Evolutionary conservation across 1,140 invertebrate species (phyloP).

Genomic region (Rhopalosiphum padi): DNA sequence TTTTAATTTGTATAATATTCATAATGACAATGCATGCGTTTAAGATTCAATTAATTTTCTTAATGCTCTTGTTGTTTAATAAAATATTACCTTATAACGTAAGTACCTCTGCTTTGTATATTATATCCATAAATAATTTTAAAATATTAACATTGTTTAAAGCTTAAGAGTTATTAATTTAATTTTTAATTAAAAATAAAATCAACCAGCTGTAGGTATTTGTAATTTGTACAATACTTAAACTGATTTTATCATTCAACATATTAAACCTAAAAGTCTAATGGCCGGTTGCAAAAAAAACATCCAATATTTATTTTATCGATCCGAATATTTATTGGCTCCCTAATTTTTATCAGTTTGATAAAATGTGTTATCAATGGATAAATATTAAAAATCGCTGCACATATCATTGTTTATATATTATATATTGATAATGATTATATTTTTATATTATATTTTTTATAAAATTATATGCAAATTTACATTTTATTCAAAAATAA

Average conservation of each 20-base stretch:
- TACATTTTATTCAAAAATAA: too few relatives aligned
- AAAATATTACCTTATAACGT: not conserved
- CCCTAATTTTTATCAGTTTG: too few relatives aligned
- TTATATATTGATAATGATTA: too few relatives aligned
- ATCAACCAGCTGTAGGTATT: not conserved
- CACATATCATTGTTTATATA: too few relatives aligned
- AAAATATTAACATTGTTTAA: not conserved
- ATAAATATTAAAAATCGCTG: too few relatives aligned
- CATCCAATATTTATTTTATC: too few relatives aligned
- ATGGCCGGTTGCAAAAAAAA: too few relatives aligned
- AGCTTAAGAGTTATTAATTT: not conserved
- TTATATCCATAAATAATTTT: slow-evolving; percentile 13
- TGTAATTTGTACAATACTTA: slow-evolving; percentile 1
- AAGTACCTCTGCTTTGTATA: not conserved
- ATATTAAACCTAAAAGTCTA: not conserved
- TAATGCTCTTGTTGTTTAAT: not conserved
- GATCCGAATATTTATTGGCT: too few relatives aligned
- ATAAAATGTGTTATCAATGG: too few relatives aligned
- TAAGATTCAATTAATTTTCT: slow-evolving; percentile 9
- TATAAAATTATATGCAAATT: too few relatives aligned
- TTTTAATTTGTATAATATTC: not conserved
- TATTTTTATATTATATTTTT: too few relatives aligned
- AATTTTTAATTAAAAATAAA: slow-evolving; percentile 13
- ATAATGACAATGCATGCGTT: not conserved
- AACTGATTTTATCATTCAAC: not conserved